A percentile compares a stretch with the other conserved stretches of the same genome.
phyloP scores from a whole-genome alignment of 2,797 vertebrate genomes.

The Smutsia gigantea region DNA sequence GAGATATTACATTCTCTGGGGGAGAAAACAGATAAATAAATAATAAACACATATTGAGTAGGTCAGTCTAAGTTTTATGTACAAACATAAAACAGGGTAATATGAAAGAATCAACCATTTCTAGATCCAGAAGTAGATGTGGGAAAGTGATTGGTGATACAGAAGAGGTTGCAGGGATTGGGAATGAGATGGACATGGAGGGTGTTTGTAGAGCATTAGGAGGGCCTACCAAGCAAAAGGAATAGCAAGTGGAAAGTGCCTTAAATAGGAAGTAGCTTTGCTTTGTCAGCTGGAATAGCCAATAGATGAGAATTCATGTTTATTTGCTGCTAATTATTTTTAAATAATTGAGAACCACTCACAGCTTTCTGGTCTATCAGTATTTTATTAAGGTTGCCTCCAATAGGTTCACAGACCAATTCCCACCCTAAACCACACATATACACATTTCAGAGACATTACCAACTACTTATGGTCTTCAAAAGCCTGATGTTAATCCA shows the following conservation, averaged over 20 bases:
- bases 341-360: background rate
- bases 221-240: background rate
- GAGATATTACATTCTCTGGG: background rate
- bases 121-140: background rate
- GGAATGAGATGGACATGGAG: accelerated
- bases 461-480: background rate
- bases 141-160: background rate
- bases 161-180: background rate
- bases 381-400: background rate
- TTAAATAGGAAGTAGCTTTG: background rate
- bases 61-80: background rate
- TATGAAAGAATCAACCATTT: background rate
- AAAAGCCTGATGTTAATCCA: background rate
- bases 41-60: background rate
- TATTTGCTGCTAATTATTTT: background rate
- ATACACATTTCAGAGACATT: background rate
- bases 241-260: background rate
- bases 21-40: background rate
- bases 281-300: background rate
- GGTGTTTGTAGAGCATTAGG: accelerated
- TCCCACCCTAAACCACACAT: background rate
- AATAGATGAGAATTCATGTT: background rate
- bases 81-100: background rate
- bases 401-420: background rate
- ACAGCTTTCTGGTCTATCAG: background rate